Base-by-base conservation (phyloP, 2,113 vertebrate genomes). In the Neogobius melanostomus region DNA sequence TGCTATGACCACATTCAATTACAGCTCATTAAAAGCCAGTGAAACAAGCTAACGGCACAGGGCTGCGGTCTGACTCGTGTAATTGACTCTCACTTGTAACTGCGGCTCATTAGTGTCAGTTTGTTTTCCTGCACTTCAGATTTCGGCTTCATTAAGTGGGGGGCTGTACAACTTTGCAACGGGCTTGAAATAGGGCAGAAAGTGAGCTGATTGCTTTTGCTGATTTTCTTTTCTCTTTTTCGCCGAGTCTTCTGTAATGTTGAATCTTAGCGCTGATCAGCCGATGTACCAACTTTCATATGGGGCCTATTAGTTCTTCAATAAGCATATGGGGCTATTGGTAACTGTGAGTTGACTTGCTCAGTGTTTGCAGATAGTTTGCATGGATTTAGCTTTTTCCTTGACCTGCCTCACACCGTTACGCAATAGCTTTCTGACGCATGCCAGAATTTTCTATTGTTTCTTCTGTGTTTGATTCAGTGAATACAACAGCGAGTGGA, bases 91-190 rank as follows among this genome's bases (percentile, higher is more conserved):
- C 44, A 46, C 15, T 47, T 64, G 61, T 48, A 64, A 48, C n/a
- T 11, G 43, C 14, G 11, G 61, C 61, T 64, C 61, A 64, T 64
- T 47, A 46, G 45, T 21, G 61, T 64, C 61, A 64, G 61, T 61
- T 61, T 61, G 36, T 61, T 11, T 50, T 14, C 14, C 12, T 15
- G 7, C 59, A 61, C 59, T 61, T 61, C 42, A 61, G 59, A 43
- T 61, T 61, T 44, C 11, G 14, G 53, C 28, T 61, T 61, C 14
- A 44, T 43, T 43, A 43, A 61, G 44, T 44, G 43, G 14, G 6
- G 36, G 36, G 42, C 11, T 44, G 59, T 61, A 9, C 59, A 36
- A 44, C 59, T 45, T 44, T 8, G 59, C 59, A 61, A 9, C 42
- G 2, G 15, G 12, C 44, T 61, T 61, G 6, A 42, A n/a, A 44